Evolutionary conservation across 2,113 vertebrate genomes (phyloP), one percentile per base, ranked within the genome.

Genomic region (Calonectris borealis): DNA sequence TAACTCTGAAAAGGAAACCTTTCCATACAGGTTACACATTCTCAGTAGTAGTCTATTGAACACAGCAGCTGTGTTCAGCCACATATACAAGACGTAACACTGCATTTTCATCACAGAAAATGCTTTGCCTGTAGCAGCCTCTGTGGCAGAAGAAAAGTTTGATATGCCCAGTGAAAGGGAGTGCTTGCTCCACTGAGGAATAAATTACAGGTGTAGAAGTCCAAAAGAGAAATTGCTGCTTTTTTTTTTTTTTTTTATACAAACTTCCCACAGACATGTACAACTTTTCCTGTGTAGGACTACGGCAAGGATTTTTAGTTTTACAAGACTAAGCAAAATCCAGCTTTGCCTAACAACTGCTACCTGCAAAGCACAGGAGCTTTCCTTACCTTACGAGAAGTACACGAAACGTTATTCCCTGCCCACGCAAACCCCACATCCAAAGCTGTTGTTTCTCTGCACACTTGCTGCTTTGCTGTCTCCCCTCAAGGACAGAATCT

Each of bases 401-500:
- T 24, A 42, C 7, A 10, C 7, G 21, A 86, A 94, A 82, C 0
- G 0, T 26, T 70, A 19, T n/a, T 92, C 60, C 31, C 20, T 60
- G 24, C 11, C 38, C 38, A 79, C 10, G 44, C 9, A 94, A 49
- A 81, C 48, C 32, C 52, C 16, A 83, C 88, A 2, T 12, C 36
- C 44, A 73, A 82, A 92, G 69, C 46, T 79, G 65, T 69, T 95
- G 83, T 87, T 94, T 66, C 78, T 87, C 62, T 71, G 34, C 29
- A 19, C 27, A 49, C 13, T 90, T 92, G 22, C 70, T 90, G 52
- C 36, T 83, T 93, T 77, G 36, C 69, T 55, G 21, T 84, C 88
- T 95, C 72, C 46, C 69, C 61, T 96, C 95, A 96, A 93, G 92
- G 92, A 75, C 94, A 96, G 78, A 83, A 93, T 96, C 83, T 88